A percentile compares a stretch with the other conserved stretches of the same genome.
Conservation (phyloP, 30 jellyfish, hydroid and myxozoan genomes). For the Turritopsis dohrnii region DNA sequence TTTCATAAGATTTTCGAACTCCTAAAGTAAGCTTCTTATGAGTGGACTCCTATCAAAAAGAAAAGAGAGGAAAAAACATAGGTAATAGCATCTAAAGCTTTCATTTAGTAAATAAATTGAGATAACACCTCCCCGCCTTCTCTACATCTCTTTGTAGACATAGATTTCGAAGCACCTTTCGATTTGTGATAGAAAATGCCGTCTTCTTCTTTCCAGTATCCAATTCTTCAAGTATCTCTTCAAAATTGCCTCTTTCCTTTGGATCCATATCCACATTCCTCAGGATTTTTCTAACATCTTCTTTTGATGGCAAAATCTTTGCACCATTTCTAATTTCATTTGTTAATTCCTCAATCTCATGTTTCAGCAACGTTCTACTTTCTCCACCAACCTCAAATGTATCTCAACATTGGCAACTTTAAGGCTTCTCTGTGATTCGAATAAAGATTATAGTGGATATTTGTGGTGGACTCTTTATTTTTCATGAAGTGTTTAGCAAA, state of each 20-base stretch:
- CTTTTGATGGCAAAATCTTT: constrained; percentile 23
- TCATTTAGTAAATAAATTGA: neutral
- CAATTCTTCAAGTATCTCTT: constrained; percentile 16
- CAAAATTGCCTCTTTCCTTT: constrained; percentile 10
- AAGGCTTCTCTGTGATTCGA: constrained; percentile 28
- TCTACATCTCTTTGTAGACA: neutral
- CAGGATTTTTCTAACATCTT: neutral
- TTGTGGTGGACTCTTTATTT: constrained; percentile 26
- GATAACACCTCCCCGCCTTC: neutral
- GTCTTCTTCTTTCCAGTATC: constrained; percentile 1
- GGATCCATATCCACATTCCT: constrained; percentile 1
- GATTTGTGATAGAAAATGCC: neutral
- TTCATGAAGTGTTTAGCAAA: constrained; percentile 36
- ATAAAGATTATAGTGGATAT: constrained; percentile 19
- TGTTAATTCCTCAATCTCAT: constrained; percentile 20
- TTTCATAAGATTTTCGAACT: neutral
- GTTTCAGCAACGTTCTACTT: neutral
- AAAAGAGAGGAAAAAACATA: neutral
- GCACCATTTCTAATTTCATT: neutral
- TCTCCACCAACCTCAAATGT: constrained; percentile 22
- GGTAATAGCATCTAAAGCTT: neutral
- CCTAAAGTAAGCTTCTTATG: neutral
- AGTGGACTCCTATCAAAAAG: neutral
- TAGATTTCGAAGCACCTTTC: neutral
- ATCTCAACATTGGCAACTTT: constrained; percentile 12